Base-by-base conservation (phyloP, 2,113 vertebrate species). In the Andinoacara biseriatus region DNA sequence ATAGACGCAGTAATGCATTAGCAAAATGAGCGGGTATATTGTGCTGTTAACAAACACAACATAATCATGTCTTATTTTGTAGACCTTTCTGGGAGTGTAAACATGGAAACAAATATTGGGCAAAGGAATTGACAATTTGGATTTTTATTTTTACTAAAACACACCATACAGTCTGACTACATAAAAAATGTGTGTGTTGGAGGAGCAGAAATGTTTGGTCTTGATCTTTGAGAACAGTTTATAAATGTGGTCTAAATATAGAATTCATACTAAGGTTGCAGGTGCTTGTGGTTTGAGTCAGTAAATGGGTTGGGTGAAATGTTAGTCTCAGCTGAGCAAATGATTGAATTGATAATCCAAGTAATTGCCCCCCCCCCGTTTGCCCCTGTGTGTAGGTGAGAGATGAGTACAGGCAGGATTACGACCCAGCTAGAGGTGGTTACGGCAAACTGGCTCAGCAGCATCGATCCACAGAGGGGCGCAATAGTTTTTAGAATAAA, bases 331-430 rank as follows among this genome's bases (percentile, higher is more conserved):
- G 38, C 5, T 46, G 63, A 46, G 43, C 22, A 67, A 67, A 24
- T 67, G 63, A 46, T 67, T 67, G 38, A 11, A 8, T 38, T 38
- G 35, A 2, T 38, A 38, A 38, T 38, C 35, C 10, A 33, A 33
- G 33, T 33, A 38, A 38, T 38, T 38, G 3, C 7, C 35, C 61
- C 35, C 7, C 14, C 6, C 15, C 46, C 4, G 15, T 67, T 14
- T 46, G 38, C 38, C 0, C 46, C 38, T 43, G 4, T 65, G n/a
- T 65, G 38, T 61, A 97, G 97, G 96, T 97, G 72, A 95, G 96
- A 90, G 96, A 97, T 81, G 96, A 97, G 82, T 97, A 97, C 92
- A 93, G 96, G 46, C 93, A 96, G 61, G 96, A 97, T 87, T 97
- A 96, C 20, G 96, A 97, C 74, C 96, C 96, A 20, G 96, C 96